Evolutionary conservation across 2,888 invertebrate genomes (phyloP).

Genomic region (Cheilosia vernalis): DNA sequence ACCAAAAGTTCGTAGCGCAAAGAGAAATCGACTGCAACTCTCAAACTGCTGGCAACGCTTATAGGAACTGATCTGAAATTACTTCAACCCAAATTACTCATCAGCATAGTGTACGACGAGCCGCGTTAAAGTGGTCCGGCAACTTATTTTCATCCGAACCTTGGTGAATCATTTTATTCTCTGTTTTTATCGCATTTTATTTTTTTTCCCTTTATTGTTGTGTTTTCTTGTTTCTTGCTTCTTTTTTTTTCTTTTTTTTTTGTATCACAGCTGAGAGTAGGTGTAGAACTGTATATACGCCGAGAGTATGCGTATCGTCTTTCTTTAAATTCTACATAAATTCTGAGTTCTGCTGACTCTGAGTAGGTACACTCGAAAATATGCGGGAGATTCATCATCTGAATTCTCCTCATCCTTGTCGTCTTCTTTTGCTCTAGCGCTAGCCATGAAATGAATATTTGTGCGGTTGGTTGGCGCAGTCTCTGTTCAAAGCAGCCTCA

Average conservation of each 20-base stretch:
- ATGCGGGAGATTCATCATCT: constrained; percentile 69
- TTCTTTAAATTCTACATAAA: constrained; percentile 22
- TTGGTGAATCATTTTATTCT: constrained; percentile 73
- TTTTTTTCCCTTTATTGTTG: constrained; percentile 15
- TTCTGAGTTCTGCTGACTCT: constrained; percentile 11
- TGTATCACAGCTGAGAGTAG: constrained; percentile 39
- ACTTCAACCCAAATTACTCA: constrained; percentile 67
- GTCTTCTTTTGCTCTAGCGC: constrained; percentile 20
- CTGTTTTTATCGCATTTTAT: constrained; percentile 46
- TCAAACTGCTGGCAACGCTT: constrained; percentile 58
- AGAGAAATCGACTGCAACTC: constrained; percentile 3
- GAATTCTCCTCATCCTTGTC: constrained; percentile 42
- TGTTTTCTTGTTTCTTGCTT: constrained; percentile 2
- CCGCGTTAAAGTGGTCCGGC: constrained; percentile 65
- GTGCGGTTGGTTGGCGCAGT: constrained; percentile 32
- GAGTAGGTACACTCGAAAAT: constrained; percentile 44
- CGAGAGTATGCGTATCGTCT: constrained; percentile 27
- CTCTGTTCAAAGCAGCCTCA: constrained; percentile 47
- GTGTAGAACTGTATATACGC: neutral
- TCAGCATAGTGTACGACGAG: constrained; percentile 35
- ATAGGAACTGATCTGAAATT: constrained; percentile 67
- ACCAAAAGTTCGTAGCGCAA: too few relatives aligned
- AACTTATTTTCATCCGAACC: constrained; percentile 70
- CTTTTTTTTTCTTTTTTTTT: constrained; percentile 19
- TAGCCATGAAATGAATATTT: constrained; percentile 57